A percentile compares a stretch with the other conserved stretches of the same genome.
Conservation (phyloP, 2,888 invertebrate genomes). For the Automeris io region DNA sequence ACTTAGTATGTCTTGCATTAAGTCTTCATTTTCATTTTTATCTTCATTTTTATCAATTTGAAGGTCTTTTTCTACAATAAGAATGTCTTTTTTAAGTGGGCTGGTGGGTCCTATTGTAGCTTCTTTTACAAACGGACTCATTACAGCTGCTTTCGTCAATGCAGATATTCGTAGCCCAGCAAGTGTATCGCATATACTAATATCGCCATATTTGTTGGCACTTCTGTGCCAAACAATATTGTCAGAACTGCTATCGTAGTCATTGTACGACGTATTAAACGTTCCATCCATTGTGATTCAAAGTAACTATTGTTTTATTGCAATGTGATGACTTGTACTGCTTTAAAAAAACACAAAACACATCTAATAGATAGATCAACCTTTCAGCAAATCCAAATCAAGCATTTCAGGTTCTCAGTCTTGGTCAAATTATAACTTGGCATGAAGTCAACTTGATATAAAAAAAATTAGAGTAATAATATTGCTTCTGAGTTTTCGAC, state of each 20-base stretch:
- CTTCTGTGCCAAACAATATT: slow-evolving; percentile 27
- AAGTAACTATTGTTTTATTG: neutral
- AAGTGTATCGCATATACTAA: slow-evolving; percentile 45
- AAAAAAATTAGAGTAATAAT: too few relatives aligned
- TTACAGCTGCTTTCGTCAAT: slow-evolving; percentile 74
- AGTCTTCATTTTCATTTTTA: slow-evolving; percentile 35
- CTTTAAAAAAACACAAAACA: too few relatives aligned
- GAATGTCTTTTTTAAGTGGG: slow-evolving; percentile 28
- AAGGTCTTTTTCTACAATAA: slow-evolving; percentile 12
- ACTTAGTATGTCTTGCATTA: slow-evolving; percentile 48
- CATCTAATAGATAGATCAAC: too few relatives aligned
- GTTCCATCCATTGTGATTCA: slow-evolving; percentile 30
- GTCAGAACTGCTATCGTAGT: slow-evolving; percentile 28
- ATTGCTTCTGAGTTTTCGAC: too few relatives aligned
- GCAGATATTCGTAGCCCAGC: slow-evolving; percentile 75
- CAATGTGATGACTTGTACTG: neutral
- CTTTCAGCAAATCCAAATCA: too few relatives aligned
- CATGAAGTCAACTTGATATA: too few relatives aligned
- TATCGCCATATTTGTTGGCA: slow-evolving; percentile 31
- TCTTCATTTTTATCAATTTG: slow-evolving; percentile 13
- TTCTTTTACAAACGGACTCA: slow-evolving; percentile 67
- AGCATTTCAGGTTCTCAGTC: too few relatives aligned
- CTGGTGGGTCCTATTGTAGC: slow-evolving; percentile 56
- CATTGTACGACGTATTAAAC: slow-evolving; percentile 13
- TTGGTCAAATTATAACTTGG: too few relatives aligned